Base-by-base conservation (phyloP, 2,797 vertebrate species). In the Enteromius anoplus region DNA sequence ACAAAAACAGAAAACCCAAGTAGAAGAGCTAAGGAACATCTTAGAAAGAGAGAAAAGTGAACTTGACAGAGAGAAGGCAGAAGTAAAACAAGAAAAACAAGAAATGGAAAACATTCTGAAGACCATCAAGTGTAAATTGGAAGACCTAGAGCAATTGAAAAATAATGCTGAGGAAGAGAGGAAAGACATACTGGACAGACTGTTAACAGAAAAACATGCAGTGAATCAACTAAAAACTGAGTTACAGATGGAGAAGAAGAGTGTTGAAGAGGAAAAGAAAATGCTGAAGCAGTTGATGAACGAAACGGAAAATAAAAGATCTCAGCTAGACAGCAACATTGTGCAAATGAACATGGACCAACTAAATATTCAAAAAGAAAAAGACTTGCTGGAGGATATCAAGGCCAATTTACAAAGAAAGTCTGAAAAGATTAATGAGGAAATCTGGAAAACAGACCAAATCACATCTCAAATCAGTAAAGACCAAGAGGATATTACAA, bases 381-480 rank as follows among this genome's bases (percentile, higher is more conserved):
- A 32, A 53, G 70, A 60, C 11, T 34, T 8, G 5, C 40, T 87
- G 68, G 62, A 81, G 19, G 49, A 85, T 29, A 60, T 79, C 23
- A 83, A 85, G 26, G 60, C 26, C 21, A 60, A 78, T 8, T 26
- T 85, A 72, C 75, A 82, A 82, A 29, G 49, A 58, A 79, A 78
- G n/a, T 12, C 62, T 40, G 60, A 68, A 78, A 49, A 34, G 2
- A 49, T 72, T 4, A 29, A 14, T 14, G 80, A 85, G 69, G 76
- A 82, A 70, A 72, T 78, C 21, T 11, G 23, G 19, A 82, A 42
- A 55, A 34, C 10, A 26, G 37, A 55, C 3, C 23, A 60, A 66
- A 53, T 9, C 9, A 11, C 29, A 9, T 32, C n/a, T 68, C 71
- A 60, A 47, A 40, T 40, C 32, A 45, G 9, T 37, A 77, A 58